Conservation (phyloP, 1,140 invertebrate genomes). For the Pectinophora gossypiella region DNA sequence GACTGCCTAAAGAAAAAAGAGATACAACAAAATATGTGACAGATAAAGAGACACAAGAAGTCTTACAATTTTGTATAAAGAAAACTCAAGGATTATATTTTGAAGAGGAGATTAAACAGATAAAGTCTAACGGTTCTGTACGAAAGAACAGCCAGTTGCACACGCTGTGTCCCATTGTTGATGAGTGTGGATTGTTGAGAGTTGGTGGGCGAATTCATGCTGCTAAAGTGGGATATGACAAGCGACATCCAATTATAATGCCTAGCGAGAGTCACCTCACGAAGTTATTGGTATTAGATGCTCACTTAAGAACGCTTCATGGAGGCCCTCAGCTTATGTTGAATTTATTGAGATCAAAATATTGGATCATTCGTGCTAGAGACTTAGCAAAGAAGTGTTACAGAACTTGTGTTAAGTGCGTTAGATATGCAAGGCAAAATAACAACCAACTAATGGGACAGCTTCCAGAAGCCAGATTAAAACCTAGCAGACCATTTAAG, state of each 20-base stretch:
- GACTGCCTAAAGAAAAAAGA: too few relatives aligned
- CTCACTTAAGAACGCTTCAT: constrained; percentile 31
- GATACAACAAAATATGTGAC: too few relatives aligned
- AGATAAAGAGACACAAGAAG: too few relatives aligned
- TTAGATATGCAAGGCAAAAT: background rate
- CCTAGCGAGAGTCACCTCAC: constrained; percentile 26
- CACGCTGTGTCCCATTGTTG: constrained; percentile 34
- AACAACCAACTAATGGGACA: constrained; percentile 37
- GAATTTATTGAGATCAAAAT: constrained; percentile 11
- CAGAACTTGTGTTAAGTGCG: constrained; percentile 7
- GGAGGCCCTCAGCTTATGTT: constrained; percentile 20
- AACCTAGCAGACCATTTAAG: constrained; percentile 32
- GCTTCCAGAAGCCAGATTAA: constrained; percentile 34
- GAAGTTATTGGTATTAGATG: constrained; percentile 27
- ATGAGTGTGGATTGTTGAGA: constrained; percentile 37
- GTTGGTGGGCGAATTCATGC: constrained; percentile 50
- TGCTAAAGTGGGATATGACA: constrained; percentile 28
- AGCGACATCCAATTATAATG: constrained; percentile 51
- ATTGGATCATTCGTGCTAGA: constrained; percentile 24
- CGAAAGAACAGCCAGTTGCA: too few relatives aligned
- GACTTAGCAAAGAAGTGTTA: constrained; percentile 10
- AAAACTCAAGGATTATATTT: too few relatives aligned
- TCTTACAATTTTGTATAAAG: too few relatives aligned
- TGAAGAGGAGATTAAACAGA: too few relatives aligned
- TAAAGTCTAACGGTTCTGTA: too few relatives aligned